Evolutionary conservation across 2,888 invertebrate species (phyloP).

Genomic region (Micropterix aruncella): DNA sequence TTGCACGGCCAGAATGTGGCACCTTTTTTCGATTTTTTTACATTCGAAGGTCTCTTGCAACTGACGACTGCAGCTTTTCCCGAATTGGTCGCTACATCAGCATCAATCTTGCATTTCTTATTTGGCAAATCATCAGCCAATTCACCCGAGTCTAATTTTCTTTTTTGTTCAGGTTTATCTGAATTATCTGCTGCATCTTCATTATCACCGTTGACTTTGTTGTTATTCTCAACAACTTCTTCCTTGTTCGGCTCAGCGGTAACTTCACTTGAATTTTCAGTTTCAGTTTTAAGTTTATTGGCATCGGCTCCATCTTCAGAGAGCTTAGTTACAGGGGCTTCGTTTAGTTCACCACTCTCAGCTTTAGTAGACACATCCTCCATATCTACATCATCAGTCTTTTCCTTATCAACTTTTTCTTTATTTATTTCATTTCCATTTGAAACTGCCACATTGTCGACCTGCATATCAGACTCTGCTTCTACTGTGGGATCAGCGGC

Average conservation of each 20-base stretch:
- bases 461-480: slow-evolving; percentile 17
- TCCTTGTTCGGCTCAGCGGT: not conserved
- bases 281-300: not conserved
- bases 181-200: slow-evolving; percentile 17
- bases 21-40: slow-evolving; percentile 26
- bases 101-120: slow-evolving; percentile 24
- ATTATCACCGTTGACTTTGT: slow-evolving; percentile 14
- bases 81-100: too few species aligned
- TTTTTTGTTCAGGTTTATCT: slow-evolving; percentile 2
- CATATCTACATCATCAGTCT: slow-evolving; percentile 8
- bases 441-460: slow-evolving; percentile 18
- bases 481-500: not conserved
- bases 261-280: not conserved
- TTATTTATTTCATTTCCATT: slow-evolving; percentile 19
- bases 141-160: slow-evolving; percentile 3
- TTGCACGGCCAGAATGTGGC: slow-evolving; percentile 65
- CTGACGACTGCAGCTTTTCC: slow-evolving; percentile 6
- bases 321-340: too few species aligned
- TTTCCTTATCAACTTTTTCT: slow-evolving; percentile 10
- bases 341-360: not conserved
- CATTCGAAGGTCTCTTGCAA: slow-evolving; percentile 23
- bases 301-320: not conserved
- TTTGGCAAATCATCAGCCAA: not conserved
- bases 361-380: slow-evolving; percentile 2
- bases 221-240: slow-evolving; percentile 15